Evolutionary conservation across 2,113 vertebrate genomes (phyloP).

Genomic region (Ranitomeya imitator): DNA sequence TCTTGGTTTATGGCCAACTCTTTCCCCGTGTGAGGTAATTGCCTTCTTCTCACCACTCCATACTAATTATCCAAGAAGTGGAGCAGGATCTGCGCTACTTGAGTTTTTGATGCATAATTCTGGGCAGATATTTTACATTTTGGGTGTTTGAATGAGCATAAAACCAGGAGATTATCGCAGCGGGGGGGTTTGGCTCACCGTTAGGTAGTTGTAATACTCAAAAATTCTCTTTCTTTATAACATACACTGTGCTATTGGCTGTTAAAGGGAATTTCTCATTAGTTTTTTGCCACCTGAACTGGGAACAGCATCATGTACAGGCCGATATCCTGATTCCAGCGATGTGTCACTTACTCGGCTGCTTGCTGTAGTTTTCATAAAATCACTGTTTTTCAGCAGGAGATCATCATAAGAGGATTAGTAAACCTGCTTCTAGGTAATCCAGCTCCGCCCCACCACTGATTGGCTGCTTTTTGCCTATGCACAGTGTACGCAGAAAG

Average conservation of each 20-base stretch:
- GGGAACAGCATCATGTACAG: too few relatives aligned
- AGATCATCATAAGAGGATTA: too few relatives aligned
- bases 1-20: constrained; percentile 5
- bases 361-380: too few relatives aligned
- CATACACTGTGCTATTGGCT: background rate
- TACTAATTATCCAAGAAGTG: constrained; percentile 18
- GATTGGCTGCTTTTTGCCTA: too few relatives aligned
- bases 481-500: too few relatives aligned
- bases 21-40: background rate
- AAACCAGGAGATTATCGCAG: constrained; percentile 18
- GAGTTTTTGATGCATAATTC: constrained; percentile 2
- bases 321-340: too few relatives aligned
- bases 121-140: background rate
- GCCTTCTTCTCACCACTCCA: too few relatives aligned
- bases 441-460: too few relatives aligned
- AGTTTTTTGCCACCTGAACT: too few relatives aligned
- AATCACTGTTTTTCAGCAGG: too few relatives aligned
- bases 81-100: background rate
- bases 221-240: background rate
- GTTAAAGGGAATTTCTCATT: background rate
- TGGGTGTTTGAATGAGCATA: background rate
- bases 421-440: too few relatives aligned
- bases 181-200: background rate
- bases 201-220: background rate
- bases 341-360: too few relatives aligned